phyloP scores from a whole-genome alignment of 2,888 invertebrate species.

The Bombylius major region DNA sequence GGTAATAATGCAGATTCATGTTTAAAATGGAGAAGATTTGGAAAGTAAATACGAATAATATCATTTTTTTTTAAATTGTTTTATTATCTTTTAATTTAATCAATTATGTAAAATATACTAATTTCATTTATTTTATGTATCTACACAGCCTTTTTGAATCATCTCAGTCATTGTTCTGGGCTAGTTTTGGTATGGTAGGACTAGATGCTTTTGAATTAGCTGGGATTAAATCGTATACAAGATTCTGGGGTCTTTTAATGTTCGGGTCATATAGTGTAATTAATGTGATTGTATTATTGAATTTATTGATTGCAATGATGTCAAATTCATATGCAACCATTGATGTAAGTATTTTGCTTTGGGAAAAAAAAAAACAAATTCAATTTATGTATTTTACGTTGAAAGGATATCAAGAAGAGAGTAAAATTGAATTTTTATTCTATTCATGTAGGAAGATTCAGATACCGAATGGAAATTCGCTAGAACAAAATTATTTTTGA shows the following conservation, averaged over 20 bases:
- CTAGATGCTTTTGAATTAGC: constrained; percentile 76
- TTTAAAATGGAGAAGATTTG: constrained; percentile 75
- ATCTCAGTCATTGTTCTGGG: constrained; percentile 92
- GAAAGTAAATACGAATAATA: constrained; percentile 48
- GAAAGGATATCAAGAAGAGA: neutral
- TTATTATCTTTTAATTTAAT: neutral
- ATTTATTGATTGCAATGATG: constrained; percentile 96
- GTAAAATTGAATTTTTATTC: neutral
- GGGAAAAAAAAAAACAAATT: too few species aligned
- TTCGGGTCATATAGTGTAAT: constrained; percentile 92
- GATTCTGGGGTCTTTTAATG: constrained; percentile 93
- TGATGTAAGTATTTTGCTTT: constrained; percentile 45
- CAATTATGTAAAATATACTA: neutral
- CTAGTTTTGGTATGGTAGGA: constrained; percentile 86
- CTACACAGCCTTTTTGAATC: constrained; percentile 78
- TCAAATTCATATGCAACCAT: constrained; percentile 91
- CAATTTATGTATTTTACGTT: neutral
- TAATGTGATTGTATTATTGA: constrained; percentile 85
- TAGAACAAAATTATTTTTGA: constrained; percentile 87
- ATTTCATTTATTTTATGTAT: constrained; percentile 1
- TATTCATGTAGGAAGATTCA: constrained; percentile 60
- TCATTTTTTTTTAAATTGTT: neutral
- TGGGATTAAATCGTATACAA: constrained; percentile 78
- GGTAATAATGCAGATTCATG: constrained; percentile 63
- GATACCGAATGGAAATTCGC: constrained; percentile 97